Evolutionary conservation across 2,797 vertebrate genomes (phyloP).

Genomic region (Valencia hispanica): DNA sequence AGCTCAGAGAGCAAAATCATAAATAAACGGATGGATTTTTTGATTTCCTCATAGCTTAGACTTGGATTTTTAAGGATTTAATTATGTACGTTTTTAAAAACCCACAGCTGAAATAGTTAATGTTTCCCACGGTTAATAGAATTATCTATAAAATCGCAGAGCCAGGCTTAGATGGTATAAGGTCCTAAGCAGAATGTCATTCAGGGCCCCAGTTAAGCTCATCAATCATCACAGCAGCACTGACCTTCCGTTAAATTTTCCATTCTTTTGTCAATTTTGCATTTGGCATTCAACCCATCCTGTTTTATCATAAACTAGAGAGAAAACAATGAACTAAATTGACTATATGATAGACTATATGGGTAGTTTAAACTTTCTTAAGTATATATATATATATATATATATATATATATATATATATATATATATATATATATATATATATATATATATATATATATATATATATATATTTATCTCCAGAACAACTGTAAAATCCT

Average conservation of each 20-base stretch:
- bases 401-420: too few species aligned
- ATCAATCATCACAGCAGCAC: not conserved
- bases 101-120: not conserved
- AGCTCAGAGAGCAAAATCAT: not conserved
- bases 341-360: not conserved
- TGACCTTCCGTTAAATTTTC: not conserved
- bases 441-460: too few species aligned
- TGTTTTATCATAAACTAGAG: not conserved
- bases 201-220: not conserved
- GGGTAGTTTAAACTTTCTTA: too few species aligned
- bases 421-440: too few species aligned
- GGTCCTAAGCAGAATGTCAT: not conserved
- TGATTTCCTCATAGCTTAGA: not conserved
- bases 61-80: not conserved
- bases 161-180: not conserved
- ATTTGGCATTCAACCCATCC: not conserved
- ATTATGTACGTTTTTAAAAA: constrained; percentile 5
- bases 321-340: not conserved
- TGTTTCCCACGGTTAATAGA: not conserved
- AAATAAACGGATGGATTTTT: not conserved
- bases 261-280: not conserved
- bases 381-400: too few species aligned
- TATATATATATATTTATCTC: too few species aligned
- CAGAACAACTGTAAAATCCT: not conserved
- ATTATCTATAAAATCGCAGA: not conserved